Evolutionary conservation across 2,888 invertebrate species (phyloP).

Genomic region (Sphecodes monilicornis): DNA sequence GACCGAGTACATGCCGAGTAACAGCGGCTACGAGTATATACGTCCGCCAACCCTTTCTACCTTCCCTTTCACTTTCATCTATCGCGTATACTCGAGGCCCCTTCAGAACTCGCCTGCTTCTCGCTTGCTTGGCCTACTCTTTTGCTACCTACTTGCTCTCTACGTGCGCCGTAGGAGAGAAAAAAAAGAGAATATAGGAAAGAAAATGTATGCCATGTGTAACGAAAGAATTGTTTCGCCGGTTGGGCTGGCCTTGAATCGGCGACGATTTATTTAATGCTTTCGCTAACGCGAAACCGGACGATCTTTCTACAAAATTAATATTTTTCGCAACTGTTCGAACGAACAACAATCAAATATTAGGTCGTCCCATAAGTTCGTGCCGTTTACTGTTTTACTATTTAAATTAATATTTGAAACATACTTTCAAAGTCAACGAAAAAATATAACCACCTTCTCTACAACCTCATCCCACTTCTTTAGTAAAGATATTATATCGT

Average conservation of each 20-base stretch:
- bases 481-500: too few relatives aligned
- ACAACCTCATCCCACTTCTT: too few relatives aligned
- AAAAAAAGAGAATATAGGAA: constrained; percentile 27
- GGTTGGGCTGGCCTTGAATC: constrained; percentile 46
- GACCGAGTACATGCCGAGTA: constrained; percentile 67
- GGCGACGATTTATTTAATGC: constrained; percentile 31
- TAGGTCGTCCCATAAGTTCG: too few relatives aligned
- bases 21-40: constrained; percentile 70
- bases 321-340: not conserved
- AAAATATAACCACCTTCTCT: too few relatives aligned
- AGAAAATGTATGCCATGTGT: constrained; percentile 49
- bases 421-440: too few relatives aligned
- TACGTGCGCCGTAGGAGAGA: constrained; percentile 78
- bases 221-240: constrained; percentile 54
- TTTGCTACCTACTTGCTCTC: constrained; percentile 72
- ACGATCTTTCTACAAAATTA: not conserved
- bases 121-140: constrained; percentile 53
- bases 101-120: constrained; percentile 65
- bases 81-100: constrained; percentile 75
- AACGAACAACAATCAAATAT: too few relatives aligned
- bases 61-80: constrained; percentile 84
- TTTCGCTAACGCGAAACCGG: not conserved
- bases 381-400: too few relatives aligned
- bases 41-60: constrained; percentile 82
- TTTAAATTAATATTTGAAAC: too few relatives aligned